A percentile compares a stretch with the other conserved stretches of the same genome.
Evolutionary conservation across 1,140 invertebrate species (phyloP).

Genomic region (Brachionus calyciflorus): DNA sequence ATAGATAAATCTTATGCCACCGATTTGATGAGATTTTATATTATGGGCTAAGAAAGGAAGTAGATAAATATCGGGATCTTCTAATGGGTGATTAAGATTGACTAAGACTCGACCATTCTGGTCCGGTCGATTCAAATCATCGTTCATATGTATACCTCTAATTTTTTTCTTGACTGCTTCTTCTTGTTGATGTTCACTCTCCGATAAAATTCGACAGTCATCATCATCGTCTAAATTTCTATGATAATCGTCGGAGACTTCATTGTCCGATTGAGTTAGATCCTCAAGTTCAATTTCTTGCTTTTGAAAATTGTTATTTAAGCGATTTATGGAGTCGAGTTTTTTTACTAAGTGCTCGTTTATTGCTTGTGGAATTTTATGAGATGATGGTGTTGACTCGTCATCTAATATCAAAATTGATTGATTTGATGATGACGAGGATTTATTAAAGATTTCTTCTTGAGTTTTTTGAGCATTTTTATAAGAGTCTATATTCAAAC

Average conservation of each 20-base stretch:
- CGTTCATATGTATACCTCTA: constrained; percentile 58
- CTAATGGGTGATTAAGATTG: constrained; percentile 88
- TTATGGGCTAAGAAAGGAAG: constrained; percentile 84
- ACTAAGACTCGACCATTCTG: constrained; percentile 85
- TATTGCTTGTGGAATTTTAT: neutral
- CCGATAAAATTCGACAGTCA: constrained; percentile 26
- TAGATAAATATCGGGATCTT: constrained; percentile 87
- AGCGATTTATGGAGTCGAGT: neutral
- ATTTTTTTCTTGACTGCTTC: constrained; percentile 27
- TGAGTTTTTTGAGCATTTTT: constrained; percentile 14
- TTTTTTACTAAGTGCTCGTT: constrained; percentile 14
- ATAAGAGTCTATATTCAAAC: neutral
- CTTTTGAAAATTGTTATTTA: neutral
- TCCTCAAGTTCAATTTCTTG: constrained; percentile 22
- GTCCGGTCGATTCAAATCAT: constrained; percentile 83
- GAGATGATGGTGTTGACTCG: neutral
- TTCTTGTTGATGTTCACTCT: constrained; percentile 33
- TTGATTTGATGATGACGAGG: constrained; percentile 6
- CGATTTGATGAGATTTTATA: constrained; percentile 95
- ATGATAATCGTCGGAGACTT: neutral
- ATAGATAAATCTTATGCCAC: constrained; percentile 89
- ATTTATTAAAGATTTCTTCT: neutral
- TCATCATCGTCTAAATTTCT: constrained; percentile 3
- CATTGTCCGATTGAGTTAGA: neutral
- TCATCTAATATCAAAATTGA: constrained; percentile 9